Percentiles rank a stretch among this genome's conserved stretches.
Evolutionary conservation across 1,140 invertebrate species (phyloP).

Genomic region (Spodoptera frugiperda): DNA sequence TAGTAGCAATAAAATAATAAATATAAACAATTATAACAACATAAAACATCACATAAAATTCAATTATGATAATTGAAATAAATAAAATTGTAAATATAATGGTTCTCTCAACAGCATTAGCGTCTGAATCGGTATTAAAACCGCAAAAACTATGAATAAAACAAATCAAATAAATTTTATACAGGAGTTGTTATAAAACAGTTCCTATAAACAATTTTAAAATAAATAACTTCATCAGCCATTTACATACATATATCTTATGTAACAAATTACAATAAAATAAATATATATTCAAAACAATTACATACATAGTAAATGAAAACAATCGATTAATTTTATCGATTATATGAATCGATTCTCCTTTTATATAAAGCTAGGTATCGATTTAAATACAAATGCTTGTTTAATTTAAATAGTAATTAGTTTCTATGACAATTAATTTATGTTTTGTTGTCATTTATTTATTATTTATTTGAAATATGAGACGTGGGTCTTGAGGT

Average conservation of each 20-base stretch:
- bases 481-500: background rate
- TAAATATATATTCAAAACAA: background rate
- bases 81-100: background rate
- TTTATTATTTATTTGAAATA: slow-evolving; percentile 33
- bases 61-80: background rate
- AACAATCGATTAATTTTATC: slow-evolving; percentile 25
- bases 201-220: background rate
- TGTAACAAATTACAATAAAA: background rate
- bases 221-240: slow-evolving; percentile 3
- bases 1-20: too few relatives aligned
- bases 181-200: too few relatives aligned
- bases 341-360: slow-evolving; percentile 14
- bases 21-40: too few relatives aligned
- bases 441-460: background rate
- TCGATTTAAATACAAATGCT: slow-evolving; percentile 35
- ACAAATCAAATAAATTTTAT: too few relatives aligned
- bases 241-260: background rate
- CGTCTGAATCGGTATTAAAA: too few relatives aligned
- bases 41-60: background rate
- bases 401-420: slow-evolving; percentile 18
- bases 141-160: too few relatives aligned
- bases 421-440: slow-evolving; percentile 31
- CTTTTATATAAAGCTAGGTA: background rate
- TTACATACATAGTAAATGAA: slow-evolving; percentile 11
- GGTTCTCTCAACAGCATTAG: background rate